Evolutionary conservation across 2,113 vertebrate genomes (phyloP).

Genomic region (Panthera leo): DNA sequence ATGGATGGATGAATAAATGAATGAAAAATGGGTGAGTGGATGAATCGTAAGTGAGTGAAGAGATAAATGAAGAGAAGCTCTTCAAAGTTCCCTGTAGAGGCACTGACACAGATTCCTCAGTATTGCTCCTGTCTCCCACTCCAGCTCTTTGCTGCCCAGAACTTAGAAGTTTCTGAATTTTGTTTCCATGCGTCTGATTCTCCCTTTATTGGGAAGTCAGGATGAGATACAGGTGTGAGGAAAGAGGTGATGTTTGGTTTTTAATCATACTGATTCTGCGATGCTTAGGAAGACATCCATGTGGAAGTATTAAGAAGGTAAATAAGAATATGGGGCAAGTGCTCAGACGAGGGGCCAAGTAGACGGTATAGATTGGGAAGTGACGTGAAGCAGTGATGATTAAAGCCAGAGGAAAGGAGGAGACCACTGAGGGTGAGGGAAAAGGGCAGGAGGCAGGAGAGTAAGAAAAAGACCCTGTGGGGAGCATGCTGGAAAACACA

Average conservation of each 20-base stretch:
- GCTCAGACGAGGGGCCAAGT: neutral
- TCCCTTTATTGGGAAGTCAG: neutral
- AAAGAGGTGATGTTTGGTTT: neutral
- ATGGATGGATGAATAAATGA: neutral
- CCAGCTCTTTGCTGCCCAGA: neutral
- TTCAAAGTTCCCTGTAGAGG: neutral
- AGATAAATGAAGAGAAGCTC: neutral
- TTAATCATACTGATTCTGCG: neutral
- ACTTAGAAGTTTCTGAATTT: neutral
- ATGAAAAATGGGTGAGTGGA: neutral
- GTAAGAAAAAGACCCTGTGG: neutral
- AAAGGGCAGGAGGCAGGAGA: neutral
- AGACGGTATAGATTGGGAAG: neutral
- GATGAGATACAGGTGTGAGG: neutral
- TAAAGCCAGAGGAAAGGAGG: neutral
- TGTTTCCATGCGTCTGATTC: neutral
- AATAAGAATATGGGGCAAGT: neutral
- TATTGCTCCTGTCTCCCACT: rapidly evolving
- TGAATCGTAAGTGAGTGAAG: neutral
- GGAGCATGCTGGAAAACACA: neutral
- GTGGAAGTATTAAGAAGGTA: neutral
- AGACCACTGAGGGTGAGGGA: neutral
- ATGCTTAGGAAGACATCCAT: neutral
- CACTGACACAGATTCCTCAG: neutral
- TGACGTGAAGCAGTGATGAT: neutral